Percentiles rank a stretch among this genome's conserved stretches.
These are phyloP conservation scores for Eublepharis macularius DNA, from an alignment of 2,113 vertebrate species.

Conservation along the genomic window DNA sequence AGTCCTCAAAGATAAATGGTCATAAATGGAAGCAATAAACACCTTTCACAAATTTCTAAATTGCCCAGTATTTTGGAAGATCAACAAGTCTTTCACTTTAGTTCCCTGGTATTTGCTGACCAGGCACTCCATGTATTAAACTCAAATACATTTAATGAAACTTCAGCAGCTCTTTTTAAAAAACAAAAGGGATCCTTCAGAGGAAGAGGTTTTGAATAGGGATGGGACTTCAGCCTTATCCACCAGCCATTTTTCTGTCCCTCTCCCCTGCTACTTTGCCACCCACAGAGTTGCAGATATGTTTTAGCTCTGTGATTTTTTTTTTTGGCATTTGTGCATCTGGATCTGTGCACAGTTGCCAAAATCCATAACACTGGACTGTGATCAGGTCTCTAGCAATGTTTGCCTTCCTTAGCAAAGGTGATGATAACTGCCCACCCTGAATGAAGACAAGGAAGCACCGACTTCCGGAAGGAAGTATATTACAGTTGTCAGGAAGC, in stretches of 20 bases:
- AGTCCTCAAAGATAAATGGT: background rate
- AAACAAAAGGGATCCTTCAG: background rate
- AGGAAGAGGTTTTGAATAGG: background rate
- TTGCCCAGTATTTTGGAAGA: no score
- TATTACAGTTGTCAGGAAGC: background rate
- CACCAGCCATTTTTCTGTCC: background rate
- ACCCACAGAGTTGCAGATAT: background rate
- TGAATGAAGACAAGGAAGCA: background rate
- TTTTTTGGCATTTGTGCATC: background rate
- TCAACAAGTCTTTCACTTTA: background rate
- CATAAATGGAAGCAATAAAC: background rate
- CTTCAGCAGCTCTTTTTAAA: background rate
- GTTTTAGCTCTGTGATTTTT: background rate
- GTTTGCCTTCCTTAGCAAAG: background rate
- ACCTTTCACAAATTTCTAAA: no score
- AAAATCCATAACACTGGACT: background rate
- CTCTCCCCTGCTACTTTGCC: background rate
- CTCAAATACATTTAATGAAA: background rate
- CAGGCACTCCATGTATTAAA: background rate
- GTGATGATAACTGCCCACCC: background rate
- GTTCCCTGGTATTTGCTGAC: background rate
- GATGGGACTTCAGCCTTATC: background rate
- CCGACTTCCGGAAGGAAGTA: background rate
- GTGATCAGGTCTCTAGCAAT: background rate
- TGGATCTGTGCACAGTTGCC: no score